A percentile compares a stretch with the other conserved stretches of the same genome.
These are phyloP conservation scores for Telmatochromis sp. DNA, from an alignment of 2,113 vertebrate species.

Conservation along the genomic window DNA sequence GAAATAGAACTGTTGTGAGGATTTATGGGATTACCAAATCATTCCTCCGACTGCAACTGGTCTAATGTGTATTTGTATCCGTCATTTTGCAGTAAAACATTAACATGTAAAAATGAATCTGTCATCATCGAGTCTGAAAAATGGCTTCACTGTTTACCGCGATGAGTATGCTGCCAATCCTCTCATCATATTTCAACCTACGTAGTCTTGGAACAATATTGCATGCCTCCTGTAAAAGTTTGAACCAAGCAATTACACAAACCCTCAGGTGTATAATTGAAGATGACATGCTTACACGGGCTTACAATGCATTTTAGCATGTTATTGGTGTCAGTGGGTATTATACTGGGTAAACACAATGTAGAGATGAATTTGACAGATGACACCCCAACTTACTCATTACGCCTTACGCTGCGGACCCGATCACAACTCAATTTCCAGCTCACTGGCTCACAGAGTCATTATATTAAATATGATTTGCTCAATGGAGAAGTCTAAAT, in stretches of 20 bases:
- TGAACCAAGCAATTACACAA: not conserved
- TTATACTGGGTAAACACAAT: not conserved
- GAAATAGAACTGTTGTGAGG: not conserved
- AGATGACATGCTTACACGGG: constrained; percentile 2
- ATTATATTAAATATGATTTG: constrained; percentile 24
- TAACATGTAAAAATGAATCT: not conserved
- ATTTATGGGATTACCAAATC: not conserved
- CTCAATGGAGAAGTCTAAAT: not conserved
- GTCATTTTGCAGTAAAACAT: not conserved
- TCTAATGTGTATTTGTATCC: not conserved
- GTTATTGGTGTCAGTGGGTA: not conserved
- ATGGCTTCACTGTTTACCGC: not conserved
- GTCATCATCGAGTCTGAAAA: not conserved
- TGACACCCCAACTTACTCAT: constrained; percentile 31
- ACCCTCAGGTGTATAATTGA: constrained; percentile 31
- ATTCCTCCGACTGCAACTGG: not conserved
- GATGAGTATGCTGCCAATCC: not conserved
- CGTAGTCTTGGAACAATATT: not conserved
- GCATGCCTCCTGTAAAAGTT: not conserved
- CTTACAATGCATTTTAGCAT: constrained; percentile 1
- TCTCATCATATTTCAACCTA: not conserved
- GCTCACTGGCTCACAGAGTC: not conserved
- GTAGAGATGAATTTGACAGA: constrained; percentile 32
- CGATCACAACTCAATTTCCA: constrained; percentile 25
- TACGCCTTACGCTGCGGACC: not conserved